phyloP scores from a whole-genome alignment of 37 sponge, comb jelly and placozoan genomes.

The Eunapius fragilis region DNA sequence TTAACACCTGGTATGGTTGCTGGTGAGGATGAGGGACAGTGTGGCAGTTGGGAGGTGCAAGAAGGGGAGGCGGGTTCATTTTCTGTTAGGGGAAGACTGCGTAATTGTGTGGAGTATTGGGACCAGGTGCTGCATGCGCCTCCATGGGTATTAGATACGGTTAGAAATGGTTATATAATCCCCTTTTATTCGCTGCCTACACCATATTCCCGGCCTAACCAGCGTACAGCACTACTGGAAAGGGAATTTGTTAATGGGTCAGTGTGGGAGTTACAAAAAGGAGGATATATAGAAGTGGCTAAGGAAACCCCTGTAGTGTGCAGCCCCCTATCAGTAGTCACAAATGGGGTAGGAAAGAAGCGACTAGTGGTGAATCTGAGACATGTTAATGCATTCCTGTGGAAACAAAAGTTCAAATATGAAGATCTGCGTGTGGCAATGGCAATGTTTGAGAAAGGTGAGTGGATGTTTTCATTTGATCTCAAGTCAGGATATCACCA shows the following conservation, averaged over 20 bases:
- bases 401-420: slow-evolving; percentile 1
- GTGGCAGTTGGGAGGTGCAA: too few relatives aligned
- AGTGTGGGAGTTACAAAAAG: neutral
- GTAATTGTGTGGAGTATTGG: neutral
- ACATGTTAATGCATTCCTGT: neutral
- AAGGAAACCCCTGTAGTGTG: neutral
- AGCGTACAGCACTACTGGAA: neutral
- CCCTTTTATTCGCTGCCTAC: slow-evolving; percentile 1
- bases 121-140: neutral
- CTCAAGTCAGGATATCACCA: slow-evolving; percentile 12
- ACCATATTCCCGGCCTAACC: neutral
- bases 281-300: neutral
- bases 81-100: too few relatives aligned
- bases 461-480: slow-evolving; percentile 13
- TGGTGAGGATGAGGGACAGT: too few relatives aligned
- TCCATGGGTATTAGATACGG: neutral
- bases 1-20: too few relatives aligned
- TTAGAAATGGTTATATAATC: slow-evolving; percentile 9
- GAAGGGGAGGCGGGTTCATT: too few relatives aligned
- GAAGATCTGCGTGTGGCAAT: slow-evolving; percentile 10
- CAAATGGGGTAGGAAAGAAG: neutral
- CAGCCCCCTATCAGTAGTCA: slow-evolving; percentile 14
- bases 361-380: slow-evolving; percentile 8
- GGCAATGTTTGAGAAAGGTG: slow-evolving; percentile 18
- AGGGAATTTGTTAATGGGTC: neutral